phyloP scores from a whole-genome alignment of 2,113 vertebrate species.

The Stictonetta naevosa region DNA sequence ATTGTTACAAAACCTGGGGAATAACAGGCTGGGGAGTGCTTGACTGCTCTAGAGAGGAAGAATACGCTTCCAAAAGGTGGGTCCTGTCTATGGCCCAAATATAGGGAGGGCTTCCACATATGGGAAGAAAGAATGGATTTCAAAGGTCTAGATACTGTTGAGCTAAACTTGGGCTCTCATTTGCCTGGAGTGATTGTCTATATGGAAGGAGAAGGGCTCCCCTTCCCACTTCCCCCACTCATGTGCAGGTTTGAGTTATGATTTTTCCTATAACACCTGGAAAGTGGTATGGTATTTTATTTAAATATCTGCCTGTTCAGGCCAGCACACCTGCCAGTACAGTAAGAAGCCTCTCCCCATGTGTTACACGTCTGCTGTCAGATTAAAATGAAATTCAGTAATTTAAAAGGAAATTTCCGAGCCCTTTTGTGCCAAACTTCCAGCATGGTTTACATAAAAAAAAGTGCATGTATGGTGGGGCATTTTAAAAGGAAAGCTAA shows the following conservation, averaged over 20 bases:
- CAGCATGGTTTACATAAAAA: neutral
- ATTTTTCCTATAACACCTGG: neutral
- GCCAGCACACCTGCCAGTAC: neutral
- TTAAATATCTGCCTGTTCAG: neutral
- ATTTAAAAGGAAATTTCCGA: slow-evolving; percentile 6
- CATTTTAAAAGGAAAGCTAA: neutral
- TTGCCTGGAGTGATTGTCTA: neutral
- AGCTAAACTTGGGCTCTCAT: neutral
- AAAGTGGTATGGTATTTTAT: neutral
- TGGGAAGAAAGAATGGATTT: neutral
- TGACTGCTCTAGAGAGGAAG: neutral
- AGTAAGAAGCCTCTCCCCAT: neutral
- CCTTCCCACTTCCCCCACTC: neutral
- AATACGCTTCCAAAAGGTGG: neutral
- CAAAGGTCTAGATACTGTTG: neutral
- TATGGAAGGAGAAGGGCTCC: neutral
- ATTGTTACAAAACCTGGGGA: neutral
- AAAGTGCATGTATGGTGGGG: neutral
- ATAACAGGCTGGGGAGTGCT: neutral
- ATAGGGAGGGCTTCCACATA: neutral
- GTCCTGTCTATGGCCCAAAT: neutral
- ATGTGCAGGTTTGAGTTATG: accelerated
- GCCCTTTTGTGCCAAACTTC: neutral
- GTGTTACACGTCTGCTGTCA: neutral
- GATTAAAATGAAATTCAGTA: neutral